Evolutionary conservation across 1,140 invertebrate species (phyloP), one percentile per base, ranked within the genome.

Genomic region (Adoxophyes honmai): DNA sequence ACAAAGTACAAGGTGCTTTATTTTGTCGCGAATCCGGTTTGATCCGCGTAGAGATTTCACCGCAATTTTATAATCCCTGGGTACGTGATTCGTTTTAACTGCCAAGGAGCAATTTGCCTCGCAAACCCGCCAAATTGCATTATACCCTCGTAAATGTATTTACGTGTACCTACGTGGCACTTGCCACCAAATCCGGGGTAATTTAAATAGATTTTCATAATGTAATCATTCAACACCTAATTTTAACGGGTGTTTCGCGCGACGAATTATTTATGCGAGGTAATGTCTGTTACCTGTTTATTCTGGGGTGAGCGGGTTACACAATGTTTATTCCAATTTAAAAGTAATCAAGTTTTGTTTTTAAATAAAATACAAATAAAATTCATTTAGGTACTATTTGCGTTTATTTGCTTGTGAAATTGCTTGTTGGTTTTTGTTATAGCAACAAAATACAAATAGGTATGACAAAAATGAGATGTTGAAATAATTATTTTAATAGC

Each of bases 1-100:
- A 33, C 42, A 67, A 68, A 69, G 70, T 62, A 48, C 42, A 18
- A 64, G 44, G 34, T 57, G 57, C 64, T 72, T 74, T 68, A 73
- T 74, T 68, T 69, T 60, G 62, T 62, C 60, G 59, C 59, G 60
- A 66, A 68, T 63, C 58, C 62, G 52, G 69, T 77, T 72, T 72
- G 69, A 75, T 73, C 64, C 60, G 34, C 58, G 60, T 60, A 18
- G 63, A 68, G 71, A 68, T 77, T 70, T 67, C 39, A 61, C 68
- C 64, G 59, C 73, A 72, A 79, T 73, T 78, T 78, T 71, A 69
- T 79, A 78, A 81, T 76, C 66, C 70, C 15, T 35, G 48, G 68
- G 56, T 70, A 65, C 69, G 68, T 75, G 68, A 76, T 81, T 72
- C 68, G 66, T 70, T 75, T 77, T 78, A 75, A 79, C 66, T 79